Base-by-base conservation (phyloP, 1,140 invertebrate species). In the Macrobrachium nipponense region DNA sequence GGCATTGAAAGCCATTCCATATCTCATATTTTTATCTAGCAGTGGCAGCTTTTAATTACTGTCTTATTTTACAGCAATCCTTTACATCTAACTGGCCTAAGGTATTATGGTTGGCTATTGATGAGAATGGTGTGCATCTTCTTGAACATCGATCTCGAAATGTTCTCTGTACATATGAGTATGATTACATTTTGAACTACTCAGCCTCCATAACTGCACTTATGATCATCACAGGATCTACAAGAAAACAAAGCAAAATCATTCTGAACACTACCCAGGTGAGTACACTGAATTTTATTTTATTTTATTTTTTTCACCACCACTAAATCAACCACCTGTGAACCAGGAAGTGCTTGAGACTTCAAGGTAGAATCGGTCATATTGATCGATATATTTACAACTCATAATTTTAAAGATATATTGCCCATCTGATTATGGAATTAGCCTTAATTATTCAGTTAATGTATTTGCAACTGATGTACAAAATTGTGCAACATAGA, bases 41-140 rank as follows among this genome's bases (percentile, higher is more conserved):
- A 10, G 7, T 51, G 12, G 51, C 51, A 51, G 7, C 12, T 8
- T 5, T 81, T 72, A 27, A 14, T 77, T 61, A 61, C 66, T 82
- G 4, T 80, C 18, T 85, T 88, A 68, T 87, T 87, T 89, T 90
- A 91, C 91, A 96, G 95, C 97, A 98, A 95, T 97, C 96, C 20
- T 98, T 98, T 90, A 98, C 97, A 4, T 97, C 97, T 15, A 97
- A 97, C 90, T 98, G 98, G 96, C 97, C 97, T 10, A 91, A 92
- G 80, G 84, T 90, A 27, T 91, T 99, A 8, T 98, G 97, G 96
- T 91, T 99, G 72, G 97, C 97, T 15, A 95, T 98, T 7, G 96
- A 98, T 92, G 97, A 98, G 91, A 94, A 93, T 89, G 98, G 98
- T n/a, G 93, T 99, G 79, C 97, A 98, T 90, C 92, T 99, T 70